These are phyloP conservation scores for Neocloeon triangulifer DNA, from an alignment of 1,140 invertebrate species.

Conservation along the genomic window DNA sequence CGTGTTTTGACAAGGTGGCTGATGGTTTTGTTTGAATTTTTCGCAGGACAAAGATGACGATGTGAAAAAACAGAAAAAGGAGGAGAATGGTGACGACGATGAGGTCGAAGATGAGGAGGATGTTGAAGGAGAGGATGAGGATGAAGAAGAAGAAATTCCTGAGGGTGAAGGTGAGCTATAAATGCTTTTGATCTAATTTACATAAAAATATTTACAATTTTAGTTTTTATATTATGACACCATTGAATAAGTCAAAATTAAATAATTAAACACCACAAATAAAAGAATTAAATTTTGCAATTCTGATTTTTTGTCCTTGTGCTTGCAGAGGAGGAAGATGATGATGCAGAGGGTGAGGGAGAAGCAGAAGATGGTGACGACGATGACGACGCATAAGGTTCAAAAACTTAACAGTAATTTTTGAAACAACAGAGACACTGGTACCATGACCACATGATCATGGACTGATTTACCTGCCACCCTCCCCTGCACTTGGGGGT, in stretches of 20 bases:
- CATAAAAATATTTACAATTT: slow-evolving; percentile 5
- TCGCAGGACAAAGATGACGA: slow-evolving; percentile 45
- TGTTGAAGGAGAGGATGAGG: slow-evolving; percentile 24
- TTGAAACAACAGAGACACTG: no score
- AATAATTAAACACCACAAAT: slow-evolving; percentile 1
- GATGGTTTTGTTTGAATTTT: not conserved
- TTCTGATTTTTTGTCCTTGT: slow-evolving; percentile 9
- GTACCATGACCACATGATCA: no score
- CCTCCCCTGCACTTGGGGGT: slow-evolving; percentile 3
- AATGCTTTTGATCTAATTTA: slow-evolving; percentile 5
- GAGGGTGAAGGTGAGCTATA: slow-evolving; percentile 38
- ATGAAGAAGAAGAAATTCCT: slow-evolving; percentile 19
- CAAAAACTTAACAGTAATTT: no score
- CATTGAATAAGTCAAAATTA: slow-evolving; percentile 5
- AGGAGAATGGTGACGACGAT: slow-evolving; percentile 39
- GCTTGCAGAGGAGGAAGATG: slow-evolving; percentile 33
- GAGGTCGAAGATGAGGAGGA: slow-evolving; percentile 29
- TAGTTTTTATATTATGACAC: slow-evolving; percentile 5
- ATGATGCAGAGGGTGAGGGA: slow-evolving; percentile 26
- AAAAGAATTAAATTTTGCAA: no score
- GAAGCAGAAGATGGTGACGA: slow-evolving; percentile 30
- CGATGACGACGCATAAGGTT: slow-evolving; percentile 27
- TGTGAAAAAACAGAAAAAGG: slow-evolving; percentile 52
- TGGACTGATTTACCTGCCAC: slow-evolving; percentile 4
- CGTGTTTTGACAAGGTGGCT: not conserved